Evolutionary conservation across 1,140 invertebrate genomes (phyloP), one percentile per base, ranked within the genome.

Genomic region (Ips typographus): DNA sequence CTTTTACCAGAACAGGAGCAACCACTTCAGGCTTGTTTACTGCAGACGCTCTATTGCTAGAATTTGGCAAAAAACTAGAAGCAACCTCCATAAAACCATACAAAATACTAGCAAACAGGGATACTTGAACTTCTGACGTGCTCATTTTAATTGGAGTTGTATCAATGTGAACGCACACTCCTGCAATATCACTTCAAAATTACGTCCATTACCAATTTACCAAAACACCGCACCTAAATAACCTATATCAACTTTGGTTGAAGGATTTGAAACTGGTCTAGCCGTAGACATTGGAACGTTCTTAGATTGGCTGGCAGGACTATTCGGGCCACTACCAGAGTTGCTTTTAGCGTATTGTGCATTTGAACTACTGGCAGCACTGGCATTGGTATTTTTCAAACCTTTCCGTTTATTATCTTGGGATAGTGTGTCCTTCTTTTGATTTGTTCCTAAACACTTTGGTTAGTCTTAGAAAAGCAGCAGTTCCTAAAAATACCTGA

Each of bases 141-240:
- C 85, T 83, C 61, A 87, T 75, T 38, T 79, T 75, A 40, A 87
- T 82, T 41, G 85, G 83, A 37, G 83, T 82, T 62, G 83, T 87
- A 72, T 87, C 85, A 43, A 86, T 81, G 68, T 88, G 86, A 51
- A 87, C 80, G 74, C 82, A 86, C 53, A 87, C 73, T 40, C 83
- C 84, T 64, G 40, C 7, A 70, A 70, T 57, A 3, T 22, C 61
- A 40, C 51, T 65, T 37, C 44, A 22, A 49, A 49, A 49, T 49
- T 49, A 22, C 1, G 5, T 39, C 22, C 53, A 56, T 37, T 37
- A 37, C 6, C 37, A 39, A 56, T 38, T 56, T 37, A 7, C 53
- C 7, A n/a, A 58, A 51, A 40, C 39, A 51, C 40, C 42, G 4
- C 49, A 63, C 68, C 68, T 40, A 87, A 77, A 44, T 82, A 79